Evolutionary conservation across 2,888 invertebrate genomes (phyloP), one percentile per base, ranked within the genome.

Genomic region (Catocala sponsa): DNA sequence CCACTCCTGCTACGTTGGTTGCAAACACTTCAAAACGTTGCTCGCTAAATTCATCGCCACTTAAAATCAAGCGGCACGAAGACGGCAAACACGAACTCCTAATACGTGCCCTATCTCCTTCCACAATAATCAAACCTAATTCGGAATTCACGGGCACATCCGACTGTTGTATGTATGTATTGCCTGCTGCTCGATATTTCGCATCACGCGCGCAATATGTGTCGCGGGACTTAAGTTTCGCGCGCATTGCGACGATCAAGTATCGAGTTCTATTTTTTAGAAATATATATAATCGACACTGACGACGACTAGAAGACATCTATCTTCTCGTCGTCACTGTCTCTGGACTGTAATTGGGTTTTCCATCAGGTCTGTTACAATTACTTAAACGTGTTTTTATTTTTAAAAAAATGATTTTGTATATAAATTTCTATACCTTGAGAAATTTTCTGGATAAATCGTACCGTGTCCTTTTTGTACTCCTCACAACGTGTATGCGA

Each of bases 141-240:
- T 73, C 58, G 12, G 68, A 65, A 76, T 76, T 76, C 76, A 73
- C 67, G 62, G 57, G 63, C 67, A 72, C 63, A 70, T 58, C 65
- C 65, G 48, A 47, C 67, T 72, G 70, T 70, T 75, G 67, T 72
- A 74, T 75, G 67, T 72, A 74, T 76, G 70, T 71, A 75, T 73
- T 63, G 63, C 58, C 10, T 49, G 44, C 63, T 75, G 76, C 76
- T 84, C 81, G 77, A 80, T 77, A 79, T 78, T 79, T 83, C 81
- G 72, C 70, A 80, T 82, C 86, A 86, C 85, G 84, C 83, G 70
- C 83, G 79, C 84, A 84, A 84, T 85, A 85, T 83, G 78, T 83
- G 85, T 82, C 81, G 75, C 70, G 72, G 60, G 66, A 68, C 60
- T 78, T 71, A 75, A 74, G 70, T 60, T 55, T 32, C 51, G 49